Base-by-base conservation (phyloP, 1,140 invertebrate species). In the Cydia splendana region DNA sequence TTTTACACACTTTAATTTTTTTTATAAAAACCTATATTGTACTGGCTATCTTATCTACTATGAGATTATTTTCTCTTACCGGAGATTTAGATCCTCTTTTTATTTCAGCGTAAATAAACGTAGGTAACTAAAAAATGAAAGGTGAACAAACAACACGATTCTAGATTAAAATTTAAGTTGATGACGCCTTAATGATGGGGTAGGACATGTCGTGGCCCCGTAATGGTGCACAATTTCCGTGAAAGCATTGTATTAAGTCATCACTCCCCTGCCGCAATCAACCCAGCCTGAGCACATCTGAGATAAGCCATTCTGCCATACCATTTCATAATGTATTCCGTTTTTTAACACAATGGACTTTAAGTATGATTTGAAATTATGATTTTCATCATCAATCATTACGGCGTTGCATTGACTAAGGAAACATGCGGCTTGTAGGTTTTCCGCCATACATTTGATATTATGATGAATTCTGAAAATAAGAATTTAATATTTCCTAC, bases 191-290 rank as follows among this genome's bases (percentile, higher is more conserved):
- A 86, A 88, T 86, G 80, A 79, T 67, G 71, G 74, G 76, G 75
- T 80, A 78, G 82, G 80, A 86, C 79, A 83, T 71, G 67, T 82
- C 74, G 81, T 82, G 20, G 77, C 78, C 57, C 77, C 78, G 77
- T 83, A 85, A 84, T 82, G 78, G 80, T 76, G 75, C 78, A 83
- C 83, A 88, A 88, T 88, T 88, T 83, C 84, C 75, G 71, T 85
- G 81, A 86, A 84, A 87, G 84, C 82, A 80, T 84, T 87, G 83
- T 88, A 90, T 89, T 89, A 87, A 90, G 88, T 86, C 85, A 89
- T 90, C 87, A 88, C 77, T 81, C 77, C 76, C 67, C 78, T 78
- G 76, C 76, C 80, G 80, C 81, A 84, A 85, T 88, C 83, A 86
- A 65, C 38, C 9, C 65, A 79, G 75, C 65, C 53, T 74, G 57